Base-by-base conservation (phyloP, 2,888 invertebrate genomes). In the Acholoe squamosa region DNA sequence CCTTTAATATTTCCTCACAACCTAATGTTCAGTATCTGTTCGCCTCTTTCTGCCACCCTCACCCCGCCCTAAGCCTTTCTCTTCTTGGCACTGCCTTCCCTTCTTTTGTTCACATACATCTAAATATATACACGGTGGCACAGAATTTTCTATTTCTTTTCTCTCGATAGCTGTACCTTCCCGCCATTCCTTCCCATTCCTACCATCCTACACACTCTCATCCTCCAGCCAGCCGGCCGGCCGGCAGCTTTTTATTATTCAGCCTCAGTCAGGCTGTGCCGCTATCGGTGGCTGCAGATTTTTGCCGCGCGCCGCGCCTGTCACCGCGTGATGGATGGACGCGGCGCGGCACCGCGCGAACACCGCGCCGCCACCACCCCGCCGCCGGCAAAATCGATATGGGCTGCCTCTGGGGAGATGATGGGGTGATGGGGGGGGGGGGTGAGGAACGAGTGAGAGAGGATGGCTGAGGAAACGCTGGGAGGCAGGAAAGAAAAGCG, bases 241-340 rank as follows among this genome's bases (percentile, higher is more conserved):
- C 71, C n/a, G n/a, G 76, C 76, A 5, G 28, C 76, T 71, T 71
- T 71, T 25, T 71, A 71, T 71, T 71, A 71, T 71, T 71, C 71
- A 71, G 28, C 71, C 14, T 3, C 25, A 5, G 61, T 19, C 61
- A 31, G 14, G 76, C 76, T 14, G n/a, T 3, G 80, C 80, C 34
- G 33, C 80, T 80, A 80, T 80, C 80, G 33, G 80, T 33, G 34
- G 80, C 80, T 80, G 25, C 86, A 56, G 86, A 54, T 86, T 86
- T 56, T 52, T 86, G 86, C 84, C 33, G 86, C 25, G 54, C 43
- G 33, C 33, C n/a, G 84, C 84, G 84, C 51, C 52, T 86, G 86
- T 86, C 86, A 86, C 28, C 54, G 54, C 22, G 22, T 86, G 86
- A 86, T 86, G 56, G 86, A 86, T 86, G n/a, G 84, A 10, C 33